Base-by-base conservation (phyloP, 1,140 invertebrate genomes). In the Procambarus virginalis region DNA sequence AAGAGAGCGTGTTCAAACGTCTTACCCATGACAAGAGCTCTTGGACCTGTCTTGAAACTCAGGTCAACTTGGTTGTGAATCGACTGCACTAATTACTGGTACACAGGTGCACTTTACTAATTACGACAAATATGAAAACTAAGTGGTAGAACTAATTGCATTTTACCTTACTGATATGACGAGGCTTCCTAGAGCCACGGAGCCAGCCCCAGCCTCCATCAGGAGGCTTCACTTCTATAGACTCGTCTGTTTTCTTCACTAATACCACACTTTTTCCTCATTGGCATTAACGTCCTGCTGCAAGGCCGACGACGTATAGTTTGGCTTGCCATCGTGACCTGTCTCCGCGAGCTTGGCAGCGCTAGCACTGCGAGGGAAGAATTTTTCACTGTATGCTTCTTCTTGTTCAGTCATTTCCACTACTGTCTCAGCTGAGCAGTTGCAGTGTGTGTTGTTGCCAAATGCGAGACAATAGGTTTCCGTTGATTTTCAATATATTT, bases 171-270 rank as follows among this genome's bases (percentile, higher is more conserved):
- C 84, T 51, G 45, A 77, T 20, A 85, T 85, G 14, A 85, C 10
- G n/a, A 70, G 34, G 64, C 73, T 76, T 0, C 49, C 84, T 51
- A 85, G 75, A 46, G 49, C 84, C n/a, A 77, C 84, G 48, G n/a
- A 85, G 51, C 84, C 84, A 85, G 22, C 84, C 84, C 84, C 84
- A 85, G 6, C 84, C 84, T 60, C 84, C 84, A 34, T 85, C 84
- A 17, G 84, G 84, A 9, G 73, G 48, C 14, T 20, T 45, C 68
- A 77, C 14, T 51, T 55, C 49, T 20, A 0, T 34, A 5, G 10
- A 68, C 10, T 6, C 83, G n/a, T 22, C 83, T 3, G n/a, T n/a
- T 34, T n/a, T 14, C n/a, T 10, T 60, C 10, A 9, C 60, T 34
- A 45, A 34, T 34, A 8, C 45, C 34, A 9, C 48, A 45, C 9